phyloP scores from a whole-genome alignment of 2,113 vertebrate species.

The Xiphophorus maculatus region DNA sequence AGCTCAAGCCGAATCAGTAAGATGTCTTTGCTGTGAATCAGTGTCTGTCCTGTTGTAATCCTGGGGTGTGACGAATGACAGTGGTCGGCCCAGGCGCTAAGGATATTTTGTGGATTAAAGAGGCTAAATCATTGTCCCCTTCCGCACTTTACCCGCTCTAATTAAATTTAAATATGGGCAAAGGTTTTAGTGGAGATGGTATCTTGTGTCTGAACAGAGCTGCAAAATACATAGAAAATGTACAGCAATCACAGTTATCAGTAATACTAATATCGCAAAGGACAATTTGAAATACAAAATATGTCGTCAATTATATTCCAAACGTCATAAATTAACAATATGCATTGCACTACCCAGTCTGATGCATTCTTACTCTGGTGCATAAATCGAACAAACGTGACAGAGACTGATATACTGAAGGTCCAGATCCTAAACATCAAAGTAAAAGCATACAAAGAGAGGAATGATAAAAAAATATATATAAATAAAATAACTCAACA shows the following conservation, averaged over 20 bases:
- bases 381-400: background rate
- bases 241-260: background rate
- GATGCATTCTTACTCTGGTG: background rate
- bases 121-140: constrained; percentile 59
- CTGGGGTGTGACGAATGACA: constrained; percentile 57
- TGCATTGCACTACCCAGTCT: too few relatives aligned
- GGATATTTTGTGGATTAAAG: constrained; percentile 62
- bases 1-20: constrained; percentile 62
- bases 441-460: background rate
- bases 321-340: background rate
- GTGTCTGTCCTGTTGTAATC: constrained; percentile 62
- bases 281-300: background rate
- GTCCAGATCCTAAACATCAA: background rate
- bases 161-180: constrained; percentile 63
- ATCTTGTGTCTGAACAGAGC: constrained; percentile 11
- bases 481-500: background rate
- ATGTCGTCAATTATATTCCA: background rate
- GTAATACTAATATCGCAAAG: background rate
- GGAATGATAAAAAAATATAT: background rate
- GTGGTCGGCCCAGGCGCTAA: constrained; percentile 45
- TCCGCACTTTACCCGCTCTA: constrained; percentile 42
- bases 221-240: background rate
- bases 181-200: constrained; percentile 50
- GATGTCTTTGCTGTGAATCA: constrained; percentile 41
- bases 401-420: background rate